Percentiles rank a stretch among this genome's conserved stretches.
These are phyloP conservation scores for Scotopteryx bipunctaria DNA, from an alignment of 2,888 invertebrate species.

Conservation along the genomic window DNA sequence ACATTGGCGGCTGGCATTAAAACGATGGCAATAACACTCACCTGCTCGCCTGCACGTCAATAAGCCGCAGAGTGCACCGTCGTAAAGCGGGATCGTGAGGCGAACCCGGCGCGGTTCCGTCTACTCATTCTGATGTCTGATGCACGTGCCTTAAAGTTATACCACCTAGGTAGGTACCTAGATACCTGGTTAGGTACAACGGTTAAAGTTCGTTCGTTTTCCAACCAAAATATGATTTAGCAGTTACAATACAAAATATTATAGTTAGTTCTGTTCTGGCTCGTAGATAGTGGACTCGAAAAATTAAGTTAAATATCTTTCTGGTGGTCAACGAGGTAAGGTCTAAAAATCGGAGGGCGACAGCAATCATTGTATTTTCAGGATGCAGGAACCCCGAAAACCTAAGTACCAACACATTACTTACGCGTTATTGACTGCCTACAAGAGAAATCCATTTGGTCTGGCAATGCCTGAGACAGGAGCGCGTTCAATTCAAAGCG, in stretches of 20 bases:
- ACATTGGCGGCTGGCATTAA: constrained; percentile 17
- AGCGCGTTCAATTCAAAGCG: constrained; percentile 30
- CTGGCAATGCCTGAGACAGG: constrained; percentile 31
- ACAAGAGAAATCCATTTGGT: constrained; percentile 50
- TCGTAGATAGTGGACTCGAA: too few species aligned
- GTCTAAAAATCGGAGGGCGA: neutral
- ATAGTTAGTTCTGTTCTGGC: too few species aligned
- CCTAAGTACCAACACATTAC: constrained; percentile 33
- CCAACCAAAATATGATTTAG: too few species aligned
- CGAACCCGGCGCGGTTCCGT: constrained; percentile 1
- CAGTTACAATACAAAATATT: too few species aligned
- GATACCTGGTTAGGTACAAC: too few species aligned
- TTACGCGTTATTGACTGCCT: constrained; percentile 42
- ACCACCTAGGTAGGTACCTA: too few species aligned
- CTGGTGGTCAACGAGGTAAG: neutral
- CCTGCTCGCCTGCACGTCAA: constrained; percentile 19
- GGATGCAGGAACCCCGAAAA: constrained; percentile 23
- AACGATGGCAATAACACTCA: constrained; percentile 22
- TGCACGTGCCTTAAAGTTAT: too few species aligned
- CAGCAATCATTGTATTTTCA: constrained; percentile 1
- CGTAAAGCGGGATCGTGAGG: neutral
- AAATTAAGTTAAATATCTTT: neutral
- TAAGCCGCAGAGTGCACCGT: constrained; percentile 16
- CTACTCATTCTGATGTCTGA: neutral
- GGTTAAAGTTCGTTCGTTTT: too few species aligned